These are phyloP conservation scores for Verasper variegatus DNA, from an alignment of 2,113 vertebrate species.

Conservation along the genomic window DNA sequence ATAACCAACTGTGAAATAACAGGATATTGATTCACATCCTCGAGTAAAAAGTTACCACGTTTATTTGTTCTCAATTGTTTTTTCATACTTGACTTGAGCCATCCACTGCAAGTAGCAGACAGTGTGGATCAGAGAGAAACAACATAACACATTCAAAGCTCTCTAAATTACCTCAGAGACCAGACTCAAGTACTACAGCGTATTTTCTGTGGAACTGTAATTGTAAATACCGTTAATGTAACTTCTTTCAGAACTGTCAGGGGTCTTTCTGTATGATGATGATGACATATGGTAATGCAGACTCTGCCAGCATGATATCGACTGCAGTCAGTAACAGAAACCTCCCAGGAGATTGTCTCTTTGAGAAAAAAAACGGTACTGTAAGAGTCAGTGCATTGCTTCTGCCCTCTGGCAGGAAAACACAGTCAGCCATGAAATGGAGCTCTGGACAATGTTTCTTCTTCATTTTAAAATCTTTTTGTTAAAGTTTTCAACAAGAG, in stretches of 20 bases:
- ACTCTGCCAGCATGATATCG: constrained; percentile 39
- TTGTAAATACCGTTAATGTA: constrained; percentile 37
- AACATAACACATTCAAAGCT: constrained; percentile 20
- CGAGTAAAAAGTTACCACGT: not conserved
- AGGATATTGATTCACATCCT: not conserved
- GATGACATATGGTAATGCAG: constrained; percentile 33
- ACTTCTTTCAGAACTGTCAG: constrained; percentile 19
- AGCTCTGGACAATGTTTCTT: constrained; percentile 10
- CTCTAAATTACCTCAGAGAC: not conserved
- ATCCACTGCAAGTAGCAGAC: not conserved
- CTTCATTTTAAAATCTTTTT: not conserved
- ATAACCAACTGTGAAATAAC: not conserved
- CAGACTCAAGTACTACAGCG: not conserved
- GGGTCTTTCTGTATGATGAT: constrained; percentile 30
- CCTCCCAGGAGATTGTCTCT: constrained; percentile 25
- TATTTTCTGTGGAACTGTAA: not conserved
- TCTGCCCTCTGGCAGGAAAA: constrained; percentile 25
- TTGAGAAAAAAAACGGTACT: constrained; percentile 4
- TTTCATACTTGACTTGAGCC: constrained; percentile 1
- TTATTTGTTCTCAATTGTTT: constrained; percentile 8
- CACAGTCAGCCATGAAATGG: not conserved
- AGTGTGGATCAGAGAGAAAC: not conserved
- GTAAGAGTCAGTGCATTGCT: not conserved
- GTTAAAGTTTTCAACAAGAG: not conserved
- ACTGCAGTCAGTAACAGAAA: constrained; percentile 46